A percentile compares a stretch with the other conserved stretches of the same genome.
Evolutionary conservation across 2,888 invertebrate species (phyloP).

Genomic region (Noctua comes): DNA sequence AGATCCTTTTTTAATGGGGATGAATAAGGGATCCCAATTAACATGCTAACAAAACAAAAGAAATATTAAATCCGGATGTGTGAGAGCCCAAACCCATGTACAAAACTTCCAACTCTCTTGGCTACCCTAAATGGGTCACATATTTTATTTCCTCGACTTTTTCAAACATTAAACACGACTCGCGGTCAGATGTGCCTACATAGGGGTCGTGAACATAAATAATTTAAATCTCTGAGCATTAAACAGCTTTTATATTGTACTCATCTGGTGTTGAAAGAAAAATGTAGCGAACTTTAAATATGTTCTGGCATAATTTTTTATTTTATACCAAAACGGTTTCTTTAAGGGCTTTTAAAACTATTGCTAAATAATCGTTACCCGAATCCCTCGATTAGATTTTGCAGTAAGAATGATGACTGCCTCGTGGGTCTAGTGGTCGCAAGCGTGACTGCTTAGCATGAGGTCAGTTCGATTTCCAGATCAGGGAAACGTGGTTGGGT

Average conservation of each 20-base stretch:
- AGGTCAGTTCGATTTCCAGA: no score
- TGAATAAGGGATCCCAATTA: slow-evolving; percentile 12
- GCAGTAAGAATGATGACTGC: background rate
- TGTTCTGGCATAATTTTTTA: slow-evolving; percentile 37
- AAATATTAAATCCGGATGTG: slow-evolving; percentile 21
- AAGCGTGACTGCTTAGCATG: no score
- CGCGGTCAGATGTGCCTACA: slow-evolving; percentile 37
- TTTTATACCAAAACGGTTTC: slow-evolving; percentile 30
- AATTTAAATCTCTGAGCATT: slow-evolving; percentile 36
- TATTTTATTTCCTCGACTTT: slow-evolving; percentile 37
- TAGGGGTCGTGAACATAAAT: slow-evolving; percentile 49
- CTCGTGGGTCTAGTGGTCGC: no score
- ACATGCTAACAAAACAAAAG: slow-evolving; percentile 10
- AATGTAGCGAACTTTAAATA: slow-evolving; percentile 16
- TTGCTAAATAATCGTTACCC: slow-evolving; percentile 28
- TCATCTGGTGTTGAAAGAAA: slow-evolving; percentile 49
- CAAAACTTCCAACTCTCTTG: slow-evolving; percentile 4
- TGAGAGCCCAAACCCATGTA: background rate
- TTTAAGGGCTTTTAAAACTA: slow-evolving; percentile 33
- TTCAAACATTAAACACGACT: slow-evolving; percentile 28
- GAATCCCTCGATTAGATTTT: slow-evolving; percentile 27
- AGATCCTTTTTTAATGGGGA: background rate
- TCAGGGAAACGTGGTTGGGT: no score
- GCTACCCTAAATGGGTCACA: slow-evolving; percentile 2
- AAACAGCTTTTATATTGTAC: slow-evolving; percentile 47